phyloP scores from a whole-genome alignment of 1,140 invertebrate genomes.

The Sitobion miscanthi region DNA sequence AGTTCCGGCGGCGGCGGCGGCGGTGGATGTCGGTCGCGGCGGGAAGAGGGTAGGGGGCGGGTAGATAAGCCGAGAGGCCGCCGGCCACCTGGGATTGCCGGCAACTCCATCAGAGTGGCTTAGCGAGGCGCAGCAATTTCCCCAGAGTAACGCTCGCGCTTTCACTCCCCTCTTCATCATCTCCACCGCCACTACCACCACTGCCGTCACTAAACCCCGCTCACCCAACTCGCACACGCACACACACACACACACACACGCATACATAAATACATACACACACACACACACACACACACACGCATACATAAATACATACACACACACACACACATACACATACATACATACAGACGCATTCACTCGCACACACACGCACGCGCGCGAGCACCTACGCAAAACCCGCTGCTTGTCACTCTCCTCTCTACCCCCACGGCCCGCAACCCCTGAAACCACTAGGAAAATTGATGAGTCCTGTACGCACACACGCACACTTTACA shows the following conservation, averaged over 20 bases:
- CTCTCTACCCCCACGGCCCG: neutral
- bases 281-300: neutral
- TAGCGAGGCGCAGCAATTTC: conserved; percentile 56
- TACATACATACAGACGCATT: neutral
- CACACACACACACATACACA: neutral
- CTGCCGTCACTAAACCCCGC: neutral
- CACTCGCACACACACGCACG: neutral
- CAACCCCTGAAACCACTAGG: conserved; percentile 29
- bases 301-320: neutral
- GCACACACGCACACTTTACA: neutral
- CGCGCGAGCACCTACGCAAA: neutral
- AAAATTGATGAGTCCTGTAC: conserved; percentile 49
- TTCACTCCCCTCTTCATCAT: neutral
- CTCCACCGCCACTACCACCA: too few relatives aligned
- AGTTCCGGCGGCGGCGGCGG: neutral
- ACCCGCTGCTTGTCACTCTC: conserved; percentile 9
- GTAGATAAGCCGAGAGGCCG: conserved; percentile 55
- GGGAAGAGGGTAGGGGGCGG: neutral
- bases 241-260: neutral
- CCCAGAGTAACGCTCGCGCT: conserved; percentile 55
- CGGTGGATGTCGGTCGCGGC: neutral
- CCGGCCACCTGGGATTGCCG: conserved; percentile 55
- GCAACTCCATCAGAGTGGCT: conserved; percentile 56
- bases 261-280: neutral
- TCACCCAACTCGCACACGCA: neutral